A percentile compares a stretch with the other conserved stretches of the same genome.
phyloP scores from a whole-genome alignment of 1,140 invertebrate species.

The Diabrotica virgifera region DNA sequence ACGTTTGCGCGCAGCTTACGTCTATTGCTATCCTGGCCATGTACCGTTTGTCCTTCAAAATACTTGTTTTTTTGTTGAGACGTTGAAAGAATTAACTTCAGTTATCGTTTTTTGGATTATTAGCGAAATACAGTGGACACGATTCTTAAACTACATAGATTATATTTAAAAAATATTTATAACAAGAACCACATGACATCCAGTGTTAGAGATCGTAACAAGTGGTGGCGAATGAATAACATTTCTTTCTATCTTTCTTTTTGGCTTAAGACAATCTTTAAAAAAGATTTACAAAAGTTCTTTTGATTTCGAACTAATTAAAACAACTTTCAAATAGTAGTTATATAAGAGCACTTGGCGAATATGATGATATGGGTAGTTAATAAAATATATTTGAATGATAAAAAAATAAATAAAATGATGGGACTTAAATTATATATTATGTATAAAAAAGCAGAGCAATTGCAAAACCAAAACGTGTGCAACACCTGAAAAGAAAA shows the following conservation, averaged over 20 bases:
- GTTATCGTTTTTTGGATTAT: too few relatives aligned
- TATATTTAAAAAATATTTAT: too few relatives aligned
- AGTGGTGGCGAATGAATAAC: background rate
- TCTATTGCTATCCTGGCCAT: too few relatives aligned
- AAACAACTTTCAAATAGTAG: background rate
- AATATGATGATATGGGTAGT: background rate
- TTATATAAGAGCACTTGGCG: constrained; percentile 5
- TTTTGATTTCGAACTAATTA: background rate
- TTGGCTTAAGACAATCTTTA: background rate
- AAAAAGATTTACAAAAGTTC: background rate
- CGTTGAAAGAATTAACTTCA: too few relatives aligned
- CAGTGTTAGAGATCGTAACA: too few relatives aligned
- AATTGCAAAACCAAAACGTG: constrained; percentile 18
- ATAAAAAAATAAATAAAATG: constrained; percentile 18
- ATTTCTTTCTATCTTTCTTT: background rate
- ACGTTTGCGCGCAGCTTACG: too few relatives aligned
- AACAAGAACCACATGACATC: too few relatives aligned
- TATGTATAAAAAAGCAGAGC: constrained; percentile 21
- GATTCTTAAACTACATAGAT: too few relatives aligned
- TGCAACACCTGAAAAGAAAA: constrained; percentile 19
- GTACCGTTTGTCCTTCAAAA: too few relatives aligned
- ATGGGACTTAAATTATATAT: constrained; percentile 9
- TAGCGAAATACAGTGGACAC: too few relatives aligned
- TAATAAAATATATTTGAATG: constrained; percentile 5
- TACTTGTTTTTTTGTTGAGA: too few relatives aligned